Conservation (phyloP, 1,140 invertebrate genomes). For the Sarcophaga bullata region DNA sequence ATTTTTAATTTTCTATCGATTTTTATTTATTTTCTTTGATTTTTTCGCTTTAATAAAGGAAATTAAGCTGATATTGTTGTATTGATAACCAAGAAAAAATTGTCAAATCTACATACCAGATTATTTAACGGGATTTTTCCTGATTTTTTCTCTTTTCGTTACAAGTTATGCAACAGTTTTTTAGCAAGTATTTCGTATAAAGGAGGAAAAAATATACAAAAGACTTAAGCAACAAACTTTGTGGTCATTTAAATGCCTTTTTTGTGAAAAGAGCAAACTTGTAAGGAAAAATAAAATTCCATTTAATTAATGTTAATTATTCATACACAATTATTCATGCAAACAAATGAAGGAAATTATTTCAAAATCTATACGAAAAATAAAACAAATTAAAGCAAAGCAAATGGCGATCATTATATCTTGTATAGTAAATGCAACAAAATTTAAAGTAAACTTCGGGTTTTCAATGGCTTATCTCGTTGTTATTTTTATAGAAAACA, state of each 20-base stretch:
- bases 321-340: no score
- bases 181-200: background rate
- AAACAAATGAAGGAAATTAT: no score
- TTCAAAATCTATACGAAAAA: no score
- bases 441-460: no score
- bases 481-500: no score
- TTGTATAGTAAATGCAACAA: no score
- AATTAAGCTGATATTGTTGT: background rate
- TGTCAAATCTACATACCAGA: background rate
- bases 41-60: background rate
- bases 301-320: background rate
- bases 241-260: background rate
- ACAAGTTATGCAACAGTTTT: background rate
- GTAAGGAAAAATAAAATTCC: background rate
- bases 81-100: background rate
- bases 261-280: background rate
- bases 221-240: conserved; percentile 44
- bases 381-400: no score
- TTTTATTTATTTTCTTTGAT: no score
- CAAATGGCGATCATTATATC: no score
- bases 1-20: background rate
- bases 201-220: conserved; percentile 42
- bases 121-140: background rate
- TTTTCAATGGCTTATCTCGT: no score
- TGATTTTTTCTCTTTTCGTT: background rate